Evolutionary conservation across 1,140 invertebrate species (phyloP), one percentile per base, ranked within the genome.

Genomic region (Apocrypta bakeri): DNA sequence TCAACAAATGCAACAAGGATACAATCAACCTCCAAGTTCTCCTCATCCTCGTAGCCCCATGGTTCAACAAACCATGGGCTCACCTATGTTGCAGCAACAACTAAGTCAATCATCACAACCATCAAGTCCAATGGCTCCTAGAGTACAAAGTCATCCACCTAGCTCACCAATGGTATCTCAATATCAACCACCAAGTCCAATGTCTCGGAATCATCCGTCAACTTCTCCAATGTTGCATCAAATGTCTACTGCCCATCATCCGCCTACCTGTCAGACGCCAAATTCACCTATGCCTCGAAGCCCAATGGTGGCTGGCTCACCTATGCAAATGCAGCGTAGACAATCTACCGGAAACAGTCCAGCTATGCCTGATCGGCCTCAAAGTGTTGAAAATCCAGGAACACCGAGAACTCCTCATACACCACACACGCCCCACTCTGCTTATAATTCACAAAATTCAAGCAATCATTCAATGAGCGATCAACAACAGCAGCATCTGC

Each of bases 11-110:
- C 92, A 94, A 83, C 90, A 90, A 69, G 88, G 88, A 84, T 93
- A 92, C 66, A 90, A 88, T 6, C 94, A 94, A 73, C 94, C 94
- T 24, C 94, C 95, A 1, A 93, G 91, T 69, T 96, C 95, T 0
- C 95, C 95, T 0, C 92, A 95, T 86, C 93, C 94, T 6, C 92
- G 95, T 29, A 95, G 94, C 85, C 94, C 95, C 2, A 93, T 93
- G 84, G 89, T 94, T 17, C 93, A 94, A 33, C 90, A 93, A 64
- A 87, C 90, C 1, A 93, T 93, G 84, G 92, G 90, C 7, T 94
- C 93, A 73, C 93, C 93, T 0, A 93, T 94, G 93, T 86, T 93
- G 24, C 91, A 91, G 42, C 92, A 91, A 75, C 92, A 91, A 75
- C 84, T 92, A 6, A 92, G 91, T 84, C 91, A 89, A 27, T 89